Conservation (phyloP, 2,113 vertebrate species). For the Empidonax traillii region DNA sequence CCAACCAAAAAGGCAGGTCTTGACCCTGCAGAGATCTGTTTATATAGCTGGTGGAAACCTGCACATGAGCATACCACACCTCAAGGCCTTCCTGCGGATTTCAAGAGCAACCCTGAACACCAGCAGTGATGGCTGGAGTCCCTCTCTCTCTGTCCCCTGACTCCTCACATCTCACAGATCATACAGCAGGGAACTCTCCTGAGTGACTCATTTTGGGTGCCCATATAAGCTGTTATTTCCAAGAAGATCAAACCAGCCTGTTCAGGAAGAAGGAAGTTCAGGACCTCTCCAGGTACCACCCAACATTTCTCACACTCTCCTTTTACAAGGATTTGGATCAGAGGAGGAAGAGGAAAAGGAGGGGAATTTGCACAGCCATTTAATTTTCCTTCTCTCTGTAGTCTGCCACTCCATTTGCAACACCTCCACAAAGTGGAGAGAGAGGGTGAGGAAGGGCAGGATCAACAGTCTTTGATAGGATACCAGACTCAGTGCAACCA, state of each 20-base stretch:
- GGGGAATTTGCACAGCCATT: neutral
- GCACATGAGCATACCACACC: neutral
- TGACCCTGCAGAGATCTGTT: neutral
- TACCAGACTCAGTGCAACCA: neutral
- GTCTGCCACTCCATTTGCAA: neutral
- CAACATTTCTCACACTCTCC: neutral
- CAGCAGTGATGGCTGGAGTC: neutral
- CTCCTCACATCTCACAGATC: neutral
- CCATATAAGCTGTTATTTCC: neutral
- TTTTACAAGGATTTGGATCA: neutral
- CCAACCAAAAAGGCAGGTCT: neutral
- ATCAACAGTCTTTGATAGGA: neutral
- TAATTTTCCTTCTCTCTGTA: neutral
- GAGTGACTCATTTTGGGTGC: neutral
- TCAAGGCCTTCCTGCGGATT: neutral
- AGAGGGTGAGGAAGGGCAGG: neutral
- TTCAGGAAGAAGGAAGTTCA: neutral
- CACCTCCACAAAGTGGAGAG: neutral
- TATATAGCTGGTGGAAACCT: neutral
- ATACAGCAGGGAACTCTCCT: neutral
- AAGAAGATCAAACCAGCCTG: neutral
- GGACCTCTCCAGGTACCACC: neutral
- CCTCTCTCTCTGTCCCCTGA: neutral
- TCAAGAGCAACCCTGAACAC: neutral
- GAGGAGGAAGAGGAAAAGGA: neutral